Percentiles rank a stretch among this genome's conserved stretches.
phyloP scores from a whole-genome alignment of 2,113 vertebrate species.

The Rhodinocichla rosea region DNA sequence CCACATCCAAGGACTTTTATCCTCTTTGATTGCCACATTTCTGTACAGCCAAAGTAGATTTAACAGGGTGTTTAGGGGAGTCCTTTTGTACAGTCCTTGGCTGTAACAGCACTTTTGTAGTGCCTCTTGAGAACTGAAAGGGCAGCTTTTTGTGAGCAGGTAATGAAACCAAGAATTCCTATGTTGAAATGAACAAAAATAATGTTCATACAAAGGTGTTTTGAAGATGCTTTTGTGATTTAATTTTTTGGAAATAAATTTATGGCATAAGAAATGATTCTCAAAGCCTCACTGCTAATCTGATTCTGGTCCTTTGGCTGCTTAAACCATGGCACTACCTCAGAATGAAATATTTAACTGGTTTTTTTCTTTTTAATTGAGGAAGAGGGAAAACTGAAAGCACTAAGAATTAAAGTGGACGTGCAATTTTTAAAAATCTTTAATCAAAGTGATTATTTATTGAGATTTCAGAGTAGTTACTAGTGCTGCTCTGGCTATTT shows the following conservation, averaged over 20 bases:
- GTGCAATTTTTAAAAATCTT: not conserved
- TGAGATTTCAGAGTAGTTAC: not conserved
- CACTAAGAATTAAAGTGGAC: not conserved
- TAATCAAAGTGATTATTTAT: not conserved
- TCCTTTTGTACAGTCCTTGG: not conserved
- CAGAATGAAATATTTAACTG: not conserved
- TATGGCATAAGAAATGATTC: not conserved
- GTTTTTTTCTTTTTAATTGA: not conserved
- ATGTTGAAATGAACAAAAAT: not conserved
- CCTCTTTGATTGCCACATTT: not conserved
- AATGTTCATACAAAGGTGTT: not conserved
- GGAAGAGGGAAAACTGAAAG: not conserved
- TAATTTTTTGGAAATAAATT: not conserved
- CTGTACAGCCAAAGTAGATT: not conserved
- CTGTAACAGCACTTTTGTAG: not conserved
- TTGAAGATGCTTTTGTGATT: not conserved
- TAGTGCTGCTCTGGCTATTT: not conserved
- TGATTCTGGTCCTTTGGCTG: not conserved
- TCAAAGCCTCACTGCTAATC: not conserved
- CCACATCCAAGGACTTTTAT: not conserved
- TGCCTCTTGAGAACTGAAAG: not conserved
- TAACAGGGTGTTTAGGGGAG: not conserved
- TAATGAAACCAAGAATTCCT: not conserved
- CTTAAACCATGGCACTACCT: not conserved
- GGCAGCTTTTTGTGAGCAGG: not conserved